Percentiles rank a stretch among this genome's conserved stretches.
phyloP scores from a whole-genome alignment of 2,797 vertebrate species.

The Parauchenoglanis punctatus region DNA sequence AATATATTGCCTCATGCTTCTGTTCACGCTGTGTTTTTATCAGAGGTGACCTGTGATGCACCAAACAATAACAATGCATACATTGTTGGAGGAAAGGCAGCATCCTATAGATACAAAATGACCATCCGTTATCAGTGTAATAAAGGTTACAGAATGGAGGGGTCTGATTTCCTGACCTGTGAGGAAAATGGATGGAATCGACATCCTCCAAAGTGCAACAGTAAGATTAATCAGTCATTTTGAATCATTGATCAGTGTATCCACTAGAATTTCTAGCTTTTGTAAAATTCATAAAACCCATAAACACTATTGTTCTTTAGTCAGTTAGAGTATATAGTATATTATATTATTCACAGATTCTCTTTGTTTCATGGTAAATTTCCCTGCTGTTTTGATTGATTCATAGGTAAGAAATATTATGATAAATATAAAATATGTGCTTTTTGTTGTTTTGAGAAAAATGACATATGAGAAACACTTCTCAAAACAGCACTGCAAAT shows the following conservation, averaged over 20 bases:
- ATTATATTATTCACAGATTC: background rate
- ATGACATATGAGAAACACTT: background rate
- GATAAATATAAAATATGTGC: too few species aligned
- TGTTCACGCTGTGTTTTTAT: background rate
- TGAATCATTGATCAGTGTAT: background rate
- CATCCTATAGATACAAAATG: background rate
- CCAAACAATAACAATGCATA: background rate
- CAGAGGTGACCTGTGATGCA: background rate
- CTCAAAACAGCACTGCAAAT: background rate
- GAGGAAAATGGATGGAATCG: constrained; percentile 35
- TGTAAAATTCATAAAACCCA: background rate
- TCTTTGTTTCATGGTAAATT: background rate
- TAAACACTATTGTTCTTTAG: background rate
- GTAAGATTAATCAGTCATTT: constrained; percentile 26
- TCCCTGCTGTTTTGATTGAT: too few species aligned
- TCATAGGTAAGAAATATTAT: too few species aligned
- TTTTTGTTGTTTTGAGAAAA: too few species aligned
- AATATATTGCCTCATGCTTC: background rate
- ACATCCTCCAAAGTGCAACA: constrained; percentile 26
- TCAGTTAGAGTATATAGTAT: background rate
- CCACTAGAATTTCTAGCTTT: background rate
- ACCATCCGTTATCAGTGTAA: background rate
- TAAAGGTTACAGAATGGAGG: background rate
- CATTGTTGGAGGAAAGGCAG: background rate
- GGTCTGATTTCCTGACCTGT: constrained; percentile 16